Percentiles rank a stretch among this genome's conserved stretches.
Evolutionary conservation across 2,888 invertebrate genomes (phyloP).

Genomic region (Diloba caeruleocephala): DNA sequence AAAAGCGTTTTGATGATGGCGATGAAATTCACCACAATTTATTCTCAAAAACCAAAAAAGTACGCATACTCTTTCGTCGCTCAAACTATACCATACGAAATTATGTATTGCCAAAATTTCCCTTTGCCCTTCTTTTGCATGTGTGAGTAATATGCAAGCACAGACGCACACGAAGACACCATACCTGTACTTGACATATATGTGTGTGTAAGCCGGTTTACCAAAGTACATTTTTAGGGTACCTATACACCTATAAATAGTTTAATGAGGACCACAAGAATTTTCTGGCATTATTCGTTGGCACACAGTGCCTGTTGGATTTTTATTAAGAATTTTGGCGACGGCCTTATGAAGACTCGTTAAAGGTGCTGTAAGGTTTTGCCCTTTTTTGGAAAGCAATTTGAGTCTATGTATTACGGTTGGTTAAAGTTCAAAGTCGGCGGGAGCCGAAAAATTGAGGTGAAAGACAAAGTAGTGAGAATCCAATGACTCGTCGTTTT

Average conservation of each 20-base stretch:
- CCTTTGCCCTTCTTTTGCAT: slow-evolving; percentile 77
- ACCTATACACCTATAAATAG: slow-evolving; percentile 74
- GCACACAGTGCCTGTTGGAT: slow-evolving; percentile 35
- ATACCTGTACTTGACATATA: slow-evolving; percentile 12
- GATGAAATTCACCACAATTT: too few relatives aligned
- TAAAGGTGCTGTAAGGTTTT: slow-evolving; percentile 18
- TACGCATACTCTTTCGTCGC: slow-evolving; percentile 46
- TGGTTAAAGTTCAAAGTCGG: slow-evolving; percentile 13
- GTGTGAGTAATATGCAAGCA: slow-evolving; percentile 66
- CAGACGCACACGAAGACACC: slow-evolving; percentile 45
- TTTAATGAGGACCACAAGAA: slow-evolving; percentile 64
- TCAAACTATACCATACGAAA: slow-evolving; percentile 63
- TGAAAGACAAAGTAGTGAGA: slow-evolving; percentile 9
- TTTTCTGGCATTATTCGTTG: slow-evolving; percentile 58
- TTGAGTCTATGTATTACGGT: slow-evolving; percentile 34
- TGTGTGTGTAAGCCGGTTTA: slow-evolving; percentile 79
- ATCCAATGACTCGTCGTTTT: background rate
- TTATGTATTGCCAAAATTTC: slow-evolving; percentile 87
- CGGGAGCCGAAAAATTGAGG: slow-evolving; percentile 20
- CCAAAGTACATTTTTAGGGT: slow-evolving; percentile 77
- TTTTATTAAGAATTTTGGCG: slow-evolving; percentile 36
- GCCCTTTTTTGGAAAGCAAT: slow-evolving; percentile 32
- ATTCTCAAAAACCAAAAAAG: slow-evolving; percentile 9
- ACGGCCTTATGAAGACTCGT: slow-evolving; percentile 17
- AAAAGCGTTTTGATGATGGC: too few relatives aligned